Evolutionary conservation across 1,140 invertebrate genomes (phyloP).

Genomic region (Campodea augens): DNA sequence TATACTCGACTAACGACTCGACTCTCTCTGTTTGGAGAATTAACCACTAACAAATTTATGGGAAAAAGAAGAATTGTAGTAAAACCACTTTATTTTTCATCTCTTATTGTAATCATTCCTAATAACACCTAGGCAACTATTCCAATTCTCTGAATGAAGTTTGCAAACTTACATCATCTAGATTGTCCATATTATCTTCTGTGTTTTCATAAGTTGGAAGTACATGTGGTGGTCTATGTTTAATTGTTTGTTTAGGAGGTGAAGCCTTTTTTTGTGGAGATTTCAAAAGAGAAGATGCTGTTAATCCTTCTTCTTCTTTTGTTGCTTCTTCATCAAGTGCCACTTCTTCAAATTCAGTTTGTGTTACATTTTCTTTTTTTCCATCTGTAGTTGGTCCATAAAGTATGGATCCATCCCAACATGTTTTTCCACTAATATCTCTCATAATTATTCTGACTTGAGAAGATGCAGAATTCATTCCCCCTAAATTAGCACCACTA

Average conservation of each 20-base stretch:
- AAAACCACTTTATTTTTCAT: too few relatives aligned
- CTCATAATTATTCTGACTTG: slow-evolving; percentile 67
- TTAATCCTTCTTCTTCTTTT: background rate
- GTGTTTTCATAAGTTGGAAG: slow-evolving; percentile 63
- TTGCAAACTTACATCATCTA: slow-evolving; percentile 73
- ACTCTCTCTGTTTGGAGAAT: too few relatives aligned
- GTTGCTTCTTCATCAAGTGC: background rate
- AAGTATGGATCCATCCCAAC: slow-evolving; percentile 84
- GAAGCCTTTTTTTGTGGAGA: slow-evolving; percentile 14
- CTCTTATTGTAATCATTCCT: too few relatives aligned
- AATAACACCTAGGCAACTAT: too few relatives aligned
- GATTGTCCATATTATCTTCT: slow-evolving; percentile 73
- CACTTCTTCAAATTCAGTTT: background rate
- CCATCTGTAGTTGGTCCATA: slow-evolving; percentile 32
- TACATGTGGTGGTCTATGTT: slow-evolving; percentile 46
- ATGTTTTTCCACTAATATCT: slow-evolving; percentile 88
- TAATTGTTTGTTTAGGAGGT: slow-evolving; percentile 40
- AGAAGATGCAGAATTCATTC: slow-evolving; percentile 33
- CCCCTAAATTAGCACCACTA: slow-evolving; percentile 64
- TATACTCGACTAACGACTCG: too few relatives aligned
- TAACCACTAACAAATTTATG: too few relatives aligned
- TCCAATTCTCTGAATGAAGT: too few relatives aligned
- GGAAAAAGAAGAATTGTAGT: too few relatives aligned
- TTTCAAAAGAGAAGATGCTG: background rate
- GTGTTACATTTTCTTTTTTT: too few relatives aligned